Evolutionary conservation across 1,140 invertebrate species (phyloP).

Genomic region (Brachionus rotundiformis): DNA sequence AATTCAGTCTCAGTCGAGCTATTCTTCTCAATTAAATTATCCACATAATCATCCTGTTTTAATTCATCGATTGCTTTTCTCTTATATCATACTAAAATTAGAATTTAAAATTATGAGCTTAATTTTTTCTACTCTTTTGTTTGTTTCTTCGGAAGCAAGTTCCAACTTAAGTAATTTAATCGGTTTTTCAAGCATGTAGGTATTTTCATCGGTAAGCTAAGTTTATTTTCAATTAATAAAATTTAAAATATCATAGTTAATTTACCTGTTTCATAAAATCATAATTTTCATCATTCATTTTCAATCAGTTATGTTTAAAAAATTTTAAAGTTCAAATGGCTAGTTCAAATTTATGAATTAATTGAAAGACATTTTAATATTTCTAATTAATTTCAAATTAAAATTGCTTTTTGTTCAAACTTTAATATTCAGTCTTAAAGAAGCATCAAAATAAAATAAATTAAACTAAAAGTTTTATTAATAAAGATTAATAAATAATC

Average conservation of each 20-base stretch:
- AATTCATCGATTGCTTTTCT: conserved; percentile 45
- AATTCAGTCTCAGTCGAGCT: conserved; percentile 60
- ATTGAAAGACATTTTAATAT: too few relatives aligned
- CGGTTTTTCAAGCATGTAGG: conserved; percentile 39
- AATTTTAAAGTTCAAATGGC: background rate
- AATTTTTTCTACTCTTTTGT: conserved; percentile 7
- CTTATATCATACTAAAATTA: too few relatives aligned
- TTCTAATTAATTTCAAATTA: conserved; percentile 37
- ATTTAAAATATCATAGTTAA: background rate
- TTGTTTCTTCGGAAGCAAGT: conserved; percentile 45
- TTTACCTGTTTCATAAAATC: conserved; percentile 41
- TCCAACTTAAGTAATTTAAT: conserved; percentile 38
- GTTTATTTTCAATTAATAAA: background rate
- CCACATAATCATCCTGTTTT: conserved; percentile 5
- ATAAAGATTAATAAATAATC: too few relatives aligned
- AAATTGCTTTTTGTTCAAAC: conserved; percentile 30
- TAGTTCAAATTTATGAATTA: background rate
- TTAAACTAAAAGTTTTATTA: too few relatives aligned
- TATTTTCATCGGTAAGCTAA: conserved; percentile 40
- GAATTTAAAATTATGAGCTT: too few relatives aligned
- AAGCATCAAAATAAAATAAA: background rate
- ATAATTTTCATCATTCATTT: conserved; percentile 45
- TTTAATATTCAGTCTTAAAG: background rate
- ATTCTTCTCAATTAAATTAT: conserved; percentile 13
- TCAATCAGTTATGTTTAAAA: background rate